Base-by-base conservation (phyloP, 2,113 vertebrate genomes). In the Elgaria multicarinata region DNA sequence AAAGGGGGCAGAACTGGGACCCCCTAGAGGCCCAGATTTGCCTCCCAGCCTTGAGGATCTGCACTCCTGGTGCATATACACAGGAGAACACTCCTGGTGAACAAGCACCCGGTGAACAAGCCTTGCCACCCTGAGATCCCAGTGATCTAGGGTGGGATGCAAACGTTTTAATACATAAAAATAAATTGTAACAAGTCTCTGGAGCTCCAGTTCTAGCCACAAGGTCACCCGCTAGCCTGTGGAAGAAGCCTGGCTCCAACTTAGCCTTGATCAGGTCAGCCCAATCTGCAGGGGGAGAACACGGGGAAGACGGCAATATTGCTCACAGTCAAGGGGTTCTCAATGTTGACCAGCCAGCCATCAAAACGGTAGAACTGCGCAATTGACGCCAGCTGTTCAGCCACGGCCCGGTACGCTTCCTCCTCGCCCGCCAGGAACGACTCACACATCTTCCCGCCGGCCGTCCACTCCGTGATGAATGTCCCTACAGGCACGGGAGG, bases 311-410 rank as follows among this genome's bases (percentile, higher is more conserved):
- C 0, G 55, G 12, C 0, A 10, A 1, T 0, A 0, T 0, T 0
- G 94, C 99, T 99, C 93, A 99, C 99, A 2, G 97, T 98, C 92
- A 99, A 96, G 0, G 20, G 0, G 92, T 99, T 99, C 96, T 99
- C 99, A 0, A 99, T 98, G 96, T 99, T 99, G 87, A 99, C 50
- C 55, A 99, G 97, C 99, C 99, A 99, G 89, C 99, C 99, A 0
- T 99, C 99, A 0, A 99, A 99, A 74, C 92, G 90, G 24, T 98
- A 98, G 75, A 95, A 98, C 93, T 96, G 95, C 67, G 98, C 97
- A 0, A 99, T 97, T 90, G 96, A 97, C 33, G 98, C 98, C 28
- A 99, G 97, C 93, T 97, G 98, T 71, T 98, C 94, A 0, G 98
- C 98, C 83, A 98, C 98, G 0, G 95, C 90, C 0, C 90, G 92